These are phyloP conservation scores for Nothocercus julius DNA, from an alignment of 2,113 vertebrate species.

Conservation along the genomic window DNA sequence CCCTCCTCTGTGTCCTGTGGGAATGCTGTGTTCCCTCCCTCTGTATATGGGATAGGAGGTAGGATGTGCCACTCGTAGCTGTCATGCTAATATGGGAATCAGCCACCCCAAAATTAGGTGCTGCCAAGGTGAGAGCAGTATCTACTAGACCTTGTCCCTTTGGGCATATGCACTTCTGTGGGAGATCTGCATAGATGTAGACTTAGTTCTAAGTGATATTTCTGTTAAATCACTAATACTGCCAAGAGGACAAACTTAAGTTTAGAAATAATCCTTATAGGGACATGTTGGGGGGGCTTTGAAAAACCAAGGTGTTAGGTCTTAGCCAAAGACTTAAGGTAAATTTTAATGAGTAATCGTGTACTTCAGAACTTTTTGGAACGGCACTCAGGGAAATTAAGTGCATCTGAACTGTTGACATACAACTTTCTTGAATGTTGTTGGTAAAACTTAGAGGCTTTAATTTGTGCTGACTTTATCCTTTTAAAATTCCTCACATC, in stretches of 20 bases:
- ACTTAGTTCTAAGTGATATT: not conserved
- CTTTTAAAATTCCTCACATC: not conserved
- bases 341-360: not conserved
- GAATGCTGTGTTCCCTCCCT: not conserved
- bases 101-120: not conserved
- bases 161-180: fast-evolving
- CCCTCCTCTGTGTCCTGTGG: not conserved
- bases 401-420: not conserved
- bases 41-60: not conserved
- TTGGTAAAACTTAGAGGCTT: not conserved
- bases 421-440: not conserved
- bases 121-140: not conserved
- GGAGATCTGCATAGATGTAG: not conserved
- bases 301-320: not conserved
- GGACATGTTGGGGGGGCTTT: not conserved
- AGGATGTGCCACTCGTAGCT: not conserved
- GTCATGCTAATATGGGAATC: not conserved
- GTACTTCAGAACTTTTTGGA: not conserved
- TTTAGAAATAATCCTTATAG: not conserved
- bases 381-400: not conserved
- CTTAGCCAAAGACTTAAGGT: not conserved
- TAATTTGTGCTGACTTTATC: not conserved
- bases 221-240: not conserved
- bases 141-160: not conserved
- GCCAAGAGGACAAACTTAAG: not conserved